These are phyloP conservation scores for Barbus barbus DNA, from an alignment of 2,113 vertebrate genomes.

Conservation along the genomic window DNA sequence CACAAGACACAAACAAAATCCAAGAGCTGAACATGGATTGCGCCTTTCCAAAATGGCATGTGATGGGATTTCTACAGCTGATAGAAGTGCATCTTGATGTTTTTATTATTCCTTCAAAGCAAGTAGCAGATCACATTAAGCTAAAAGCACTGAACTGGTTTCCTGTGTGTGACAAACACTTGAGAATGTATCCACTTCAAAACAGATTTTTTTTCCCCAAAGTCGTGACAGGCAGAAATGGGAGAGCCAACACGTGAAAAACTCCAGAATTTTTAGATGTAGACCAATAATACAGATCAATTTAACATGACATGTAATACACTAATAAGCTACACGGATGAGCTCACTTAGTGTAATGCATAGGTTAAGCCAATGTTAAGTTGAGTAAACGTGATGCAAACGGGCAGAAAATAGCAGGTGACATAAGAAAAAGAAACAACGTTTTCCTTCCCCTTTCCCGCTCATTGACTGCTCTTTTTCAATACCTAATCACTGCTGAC, in stretches of 20 bases:
- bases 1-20: slow-evolving; percentile 17
- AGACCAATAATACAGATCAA: not conserved
- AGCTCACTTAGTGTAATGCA: not conserved
- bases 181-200: slow-evolving; percentile 16
- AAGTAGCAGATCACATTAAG: slow-evolving; percentile 32
- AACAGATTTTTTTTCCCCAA: slow-evolving; percentile 4
- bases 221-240: not conserved
- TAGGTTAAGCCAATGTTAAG: slow-evolving; percentile 22
- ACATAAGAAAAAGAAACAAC: slow-evolving; percentile 19
- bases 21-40: not conserved
- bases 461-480: slow-evolving; percentile 33
- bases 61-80: not conserved
- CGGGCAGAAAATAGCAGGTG: slow-evolving; percentile 1
- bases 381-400: slow-evolving; percentile 12
- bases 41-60: not conserved
- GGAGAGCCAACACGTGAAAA: not conserved
- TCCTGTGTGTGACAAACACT: slow-evolving; percentile 18
- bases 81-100: slow-evolving; percentile 38
- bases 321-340: slow-evolving; percentile 20
- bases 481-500: slow-evolving; percentile 43
- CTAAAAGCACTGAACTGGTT: slow-evolving; percentile 30
- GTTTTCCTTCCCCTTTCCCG: not conserved
- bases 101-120: slow-evolving; percentile 37
- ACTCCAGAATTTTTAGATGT: not conserved
- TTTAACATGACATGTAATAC: slow-evolving; percentile 19